Evolutionary conservation across 1,140 invertebrate species (phyloP).

Genomic region (Philotrypesis tridentata): DNA sequence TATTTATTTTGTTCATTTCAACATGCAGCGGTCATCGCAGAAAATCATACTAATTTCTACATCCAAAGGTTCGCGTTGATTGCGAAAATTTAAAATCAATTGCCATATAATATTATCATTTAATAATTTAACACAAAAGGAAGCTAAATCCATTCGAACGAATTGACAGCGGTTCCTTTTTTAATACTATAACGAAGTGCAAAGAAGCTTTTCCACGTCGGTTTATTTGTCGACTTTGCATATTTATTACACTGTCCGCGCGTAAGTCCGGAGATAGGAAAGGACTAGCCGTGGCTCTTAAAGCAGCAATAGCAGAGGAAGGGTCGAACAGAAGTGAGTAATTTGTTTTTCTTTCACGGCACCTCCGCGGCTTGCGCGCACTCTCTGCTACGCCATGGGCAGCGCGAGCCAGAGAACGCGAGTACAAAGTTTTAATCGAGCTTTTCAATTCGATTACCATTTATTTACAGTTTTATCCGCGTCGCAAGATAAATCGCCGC

Average conservation of each 20-base stretch:
- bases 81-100: too few species aligned
- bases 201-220: slow-evolving; percentile 48
- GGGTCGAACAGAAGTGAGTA: slow-evolving; percentile 56
- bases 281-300: slow-evolving; percentile 52
- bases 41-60: too few species aligned
- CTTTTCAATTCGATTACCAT: slow-evolving; percentile 60
- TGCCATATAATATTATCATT: too few species aligned
- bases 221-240: slow-evolving; percentile 65
- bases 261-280: slow-evolving; percentile 59
- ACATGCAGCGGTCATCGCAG: too few species aligned
- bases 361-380: slow-evolving; percentile 44
- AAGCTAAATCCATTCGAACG: too few species aligned
- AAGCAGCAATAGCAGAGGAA: slow-evolving; percentile 44
- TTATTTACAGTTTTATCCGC: slow-evolving; percentile 51
- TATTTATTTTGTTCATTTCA: too few species aligned
- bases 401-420: background rate
- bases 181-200: slow-evolving; percentile 39
- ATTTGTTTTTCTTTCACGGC: slow-evolving; percentile 54
- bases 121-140: too few species aligned
- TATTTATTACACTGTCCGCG: slow-evolving; percentile 66
- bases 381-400: slow-evolving; percentile 33
- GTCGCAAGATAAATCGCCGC: slow-evolving; percentile 20
- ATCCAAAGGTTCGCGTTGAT: too few species aligned
- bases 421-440: slow-evolving; percentile 61
- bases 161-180: too few species aligned